Base-by-base conservation (phyloP, 2,888 invertebrate species). In the Pantelozetes paolii region DNA sequence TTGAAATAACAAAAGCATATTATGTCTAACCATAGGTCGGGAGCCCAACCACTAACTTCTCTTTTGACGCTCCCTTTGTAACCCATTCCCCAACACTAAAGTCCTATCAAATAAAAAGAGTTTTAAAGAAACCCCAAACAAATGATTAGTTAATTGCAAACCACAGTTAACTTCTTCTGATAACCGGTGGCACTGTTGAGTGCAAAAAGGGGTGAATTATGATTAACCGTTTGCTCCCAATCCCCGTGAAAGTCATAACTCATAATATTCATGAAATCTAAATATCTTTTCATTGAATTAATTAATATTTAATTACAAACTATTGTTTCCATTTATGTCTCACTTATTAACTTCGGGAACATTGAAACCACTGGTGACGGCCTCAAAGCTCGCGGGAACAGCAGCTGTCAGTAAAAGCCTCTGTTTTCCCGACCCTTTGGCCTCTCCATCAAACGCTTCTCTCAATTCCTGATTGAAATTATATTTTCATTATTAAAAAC, bases 211-310 rank as follows among this genome's bases (percentile, higher is more conserved):
- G 94, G 94, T 72, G 92, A 91, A 84, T 94, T 94, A 82, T 94
- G 94, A 6, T 94, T 94, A 1, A 94, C 93, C 77, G 91, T 90
- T 75, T 92, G 86, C 82, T 94, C 94, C 94, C 94, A 94, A 81
- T 93, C 92, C 0, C 94, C 94, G 81, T 94, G 94, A 86, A 94
- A 94, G 82, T 94, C 94, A 81, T 94, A 95, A 0, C 94, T 93
- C 94, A 94, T 94, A 13, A 94, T 90, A 82, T 94, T 94, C 81
- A 94, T 92, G 81, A 91, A 93, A 83, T 95, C 94, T 80, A 94
- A 85, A 81, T 78, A 76, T 69, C 79, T 79, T 23, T n/a, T 20
- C 30, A 70, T 42, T 23, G 15, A 40, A 48, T 20, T 36, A 18
- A 30, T 64, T 6, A 32, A 59, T 26, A 36, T 59, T 26, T 32